Evolutionary conservation across 2,888 invertebrate species (phyloP), one percentile per base, ranked within the genome.

Genomic region (Choristoneura rosaceana): DNA sequence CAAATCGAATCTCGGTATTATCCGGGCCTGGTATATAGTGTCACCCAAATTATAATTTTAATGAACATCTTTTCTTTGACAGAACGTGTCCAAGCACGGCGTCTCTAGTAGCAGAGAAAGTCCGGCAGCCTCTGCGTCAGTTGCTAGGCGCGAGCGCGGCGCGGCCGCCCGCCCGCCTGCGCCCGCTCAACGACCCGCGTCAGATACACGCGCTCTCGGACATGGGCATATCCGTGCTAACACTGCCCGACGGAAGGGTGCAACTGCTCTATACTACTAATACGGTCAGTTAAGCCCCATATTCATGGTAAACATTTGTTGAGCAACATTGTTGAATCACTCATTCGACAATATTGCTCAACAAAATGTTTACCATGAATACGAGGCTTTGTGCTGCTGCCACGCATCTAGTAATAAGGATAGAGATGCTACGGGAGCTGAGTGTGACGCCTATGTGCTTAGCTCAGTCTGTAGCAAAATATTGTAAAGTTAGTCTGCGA

Each of bases 171-270:
- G 97, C 97, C 7, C 87, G 95, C n/a, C 96, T 97, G 77, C 97
- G 97, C 84, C 96, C 97, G 77, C 96, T 98, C 71, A 96, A 96
- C 81, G 99, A 99, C 94, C 95, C 97, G 70, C 97, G 98, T 69
- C 99, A 99, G 93, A 90, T 99, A 79, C 96, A 96, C 86, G 95
- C 98, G 76, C 95, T 99, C 77, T 96, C 97, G 74, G 97, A 98
- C 86, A 99, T 99, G 99, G 99, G 99, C 75, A 99, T 99, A 83
- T 97, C 97, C 71, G 97, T 99, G 80, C 95, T 98, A 75, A 97
- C 97, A 0, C 94, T 98, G 85, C 95, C 96, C 15, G 99, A 99
- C 87, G 99, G 99, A 63, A 94, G 98, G 76, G 97, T 99, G 74
- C 99, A 99, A 88, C 95, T 99, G 71, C 95, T 98, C 68, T 99